These are phyloP conservation scores for Ctenodactylus gundi DNA, from an alignment of 2,113 vertebrate species.

Conservation along the genomic window DNA sequence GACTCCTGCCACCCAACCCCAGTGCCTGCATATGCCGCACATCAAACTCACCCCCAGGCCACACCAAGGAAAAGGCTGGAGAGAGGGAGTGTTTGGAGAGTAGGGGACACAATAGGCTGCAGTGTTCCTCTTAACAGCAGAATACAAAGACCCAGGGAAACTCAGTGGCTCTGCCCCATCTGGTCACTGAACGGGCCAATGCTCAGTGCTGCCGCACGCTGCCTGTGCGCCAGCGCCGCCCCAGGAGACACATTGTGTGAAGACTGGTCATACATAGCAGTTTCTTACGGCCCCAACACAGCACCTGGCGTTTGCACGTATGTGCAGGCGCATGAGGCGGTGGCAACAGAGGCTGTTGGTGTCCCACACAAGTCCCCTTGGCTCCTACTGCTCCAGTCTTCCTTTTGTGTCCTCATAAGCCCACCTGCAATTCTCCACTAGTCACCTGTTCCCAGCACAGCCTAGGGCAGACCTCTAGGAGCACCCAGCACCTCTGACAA, in stretches of 20 bases:
- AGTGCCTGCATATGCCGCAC: no score
- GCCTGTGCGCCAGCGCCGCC: no score
- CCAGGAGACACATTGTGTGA: neutral
- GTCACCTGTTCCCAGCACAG: neutral
- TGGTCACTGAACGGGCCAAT: neutral
- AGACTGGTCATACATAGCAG: neutral
- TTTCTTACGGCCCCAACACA: neutral
- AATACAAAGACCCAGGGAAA: neutral
- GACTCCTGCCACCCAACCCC: no score
- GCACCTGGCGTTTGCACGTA: neutral
- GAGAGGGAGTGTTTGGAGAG: neutral
- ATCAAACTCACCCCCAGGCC: no score
- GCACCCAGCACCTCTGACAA: neutral
- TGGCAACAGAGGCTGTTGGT: neutral
- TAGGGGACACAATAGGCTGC: neutral
- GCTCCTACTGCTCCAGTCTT: neutral
- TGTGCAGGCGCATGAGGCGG: neutral
- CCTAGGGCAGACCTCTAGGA: neutral
- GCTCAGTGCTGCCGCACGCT: fast-evolving
- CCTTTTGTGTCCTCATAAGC: neutral
- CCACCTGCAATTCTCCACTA: neutral
- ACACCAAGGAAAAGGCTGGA: neutral
- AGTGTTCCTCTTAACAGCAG: neutral
- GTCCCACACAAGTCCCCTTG: no score
- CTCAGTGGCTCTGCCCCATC: neutral